These are phyloP conservation scores for Agriopis leucophaearia DNA, from an alignment of 2,888 invertebrate genomes.

Conservation along the genomic window DNA sequence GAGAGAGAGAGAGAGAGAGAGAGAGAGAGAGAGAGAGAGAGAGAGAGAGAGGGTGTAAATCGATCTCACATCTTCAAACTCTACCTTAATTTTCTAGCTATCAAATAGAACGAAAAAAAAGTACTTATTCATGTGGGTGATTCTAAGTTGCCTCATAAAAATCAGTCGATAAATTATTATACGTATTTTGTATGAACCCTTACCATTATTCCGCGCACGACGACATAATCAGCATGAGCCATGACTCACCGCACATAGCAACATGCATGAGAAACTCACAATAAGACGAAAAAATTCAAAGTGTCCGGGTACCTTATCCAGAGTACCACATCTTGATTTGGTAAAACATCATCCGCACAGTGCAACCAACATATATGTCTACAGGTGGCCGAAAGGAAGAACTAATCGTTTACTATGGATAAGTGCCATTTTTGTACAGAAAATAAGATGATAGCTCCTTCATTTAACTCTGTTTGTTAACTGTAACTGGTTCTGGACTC, in stretches of 20 bases:
- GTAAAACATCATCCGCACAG: conserved; percentile 58
- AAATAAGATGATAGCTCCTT: not conserved
- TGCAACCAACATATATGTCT: conserved; percentile 6
- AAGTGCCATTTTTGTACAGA: not conserved
- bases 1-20: too few relatives aligned
- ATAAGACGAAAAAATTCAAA: conserved; percentile 42
- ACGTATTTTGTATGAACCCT: not conserved
- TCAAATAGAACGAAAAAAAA: too few relatives aligned
- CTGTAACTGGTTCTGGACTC: conserved; percentile 27
- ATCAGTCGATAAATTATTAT: not conserved
- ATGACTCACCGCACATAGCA: conserved; percentile 26
- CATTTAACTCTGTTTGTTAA: not conserved
- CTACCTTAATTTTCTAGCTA: too few relatives aligned
- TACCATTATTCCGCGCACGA: conserved; percentile 4
- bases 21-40: too few relatives aligned
- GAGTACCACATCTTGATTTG: conserved; percentile 54
- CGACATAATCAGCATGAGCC: conserved; percentile 6
- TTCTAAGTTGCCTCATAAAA: too few relatives aligned
- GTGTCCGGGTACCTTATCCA: conserved; percentile 27
- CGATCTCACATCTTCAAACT: too few relatives aligned
- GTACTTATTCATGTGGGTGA: too few relatives aligned
- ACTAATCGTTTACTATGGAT: not conserved
- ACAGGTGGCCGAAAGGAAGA: not conserved
- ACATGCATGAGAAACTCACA: conserved; percentile 51
- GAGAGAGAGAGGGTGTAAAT: too few relatives aligned